Base-by-base conservation (phyloP, 2,797 vertebrate species). In the Arnoldichthys spilopterus region DNA sequence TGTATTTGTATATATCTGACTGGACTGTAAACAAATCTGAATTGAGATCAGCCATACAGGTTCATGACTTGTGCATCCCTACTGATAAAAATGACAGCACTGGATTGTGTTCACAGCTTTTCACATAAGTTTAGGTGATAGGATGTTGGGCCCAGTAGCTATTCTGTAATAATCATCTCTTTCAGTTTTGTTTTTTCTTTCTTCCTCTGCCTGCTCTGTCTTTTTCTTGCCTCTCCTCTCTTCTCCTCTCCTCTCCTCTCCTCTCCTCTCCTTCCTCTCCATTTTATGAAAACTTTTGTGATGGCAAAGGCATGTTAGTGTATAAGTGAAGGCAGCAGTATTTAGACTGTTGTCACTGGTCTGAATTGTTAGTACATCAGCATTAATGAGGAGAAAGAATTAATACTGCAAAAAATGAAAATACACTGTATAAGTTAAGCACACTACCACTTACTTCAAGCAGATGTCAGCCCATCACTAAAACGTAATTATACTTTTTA, bases 131-230 rank as follows among this genome's bases (percentile, higher is more conserved):
- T 59, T 28, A 59, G 16, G 34, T 28, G 20, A 24, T 37, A 18
- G 54, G 34, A 59, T 26, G 13, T 47, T 47, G 64, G 40, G 45
- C 24, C 5, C 7, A 24, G 45, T 26, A 15, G 24, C 9, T 13
- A 45, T 74, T 74, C 45, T 62, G 16, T 30, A 61, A 28, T 72
- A 72, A 74, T 74, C 22, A 54, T 22, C n/a, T 24, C n/a, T 45
- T 37, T 54, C 20, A 40, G 24, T 40, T 24, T 37, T 4, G 22
- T 20, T 16, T 54, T n/a, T 6, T 37, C 26, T n/a, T n/a, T 32
- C 28, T 8, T 61, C 58, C 58, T 18, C 51, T 54, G 30, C 49
- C 47, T 16, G 47, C 32, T 37, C 30, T 54, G 3, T 20, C 8
- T 37, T 37, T 37, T 3, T 37, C 34, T 37, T 43, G 1, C 40